phyloP scores from a whole-genome alignment of 2,797 vertebrate genomes.

The Scyliorhinus canicula region DNA sequence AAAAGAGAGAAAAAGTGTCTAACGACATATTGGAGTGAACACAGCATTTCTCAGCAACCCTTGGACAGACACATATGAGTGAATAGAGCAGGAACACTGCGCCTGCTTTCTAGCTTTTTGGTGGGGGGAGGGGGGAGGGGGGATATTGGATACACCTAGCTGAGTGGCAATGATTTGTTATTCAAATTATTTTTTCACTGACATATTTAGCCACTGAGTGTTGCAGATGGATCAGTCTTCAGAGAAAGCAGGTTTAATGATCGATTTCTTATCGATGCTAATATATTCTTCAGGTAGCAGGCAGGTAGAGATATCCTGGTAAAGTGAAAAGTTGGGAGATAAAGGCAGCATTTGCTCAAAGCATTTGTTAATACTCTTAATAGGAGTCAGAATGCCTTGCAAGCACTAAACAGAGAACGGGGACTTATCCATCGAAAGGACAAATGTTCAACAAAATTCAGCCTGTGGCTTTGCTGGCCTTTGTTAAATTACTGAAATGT shows the following conservation, averaged over 20 bases:
- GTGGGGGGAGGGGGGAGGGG: too few species aligned
- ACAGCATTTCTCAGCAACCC: background rate
- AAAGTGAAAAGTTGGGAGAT: background rate
- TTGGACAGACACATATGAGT: background rate
- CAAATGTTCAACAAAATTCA: background rate
- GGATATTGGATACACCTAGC: background rate
- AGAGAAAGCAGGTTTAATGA: constrained; percentile 22
- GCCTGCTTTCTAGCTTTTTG: background rate
- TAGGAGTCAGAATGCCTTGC: background rate
- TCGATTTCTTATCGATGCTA: background rate
- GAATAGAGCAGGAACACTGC: background rate
- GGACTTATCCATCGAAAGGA: background rate
- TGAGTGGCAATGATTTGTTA: background rate
- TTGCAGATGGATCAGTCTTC: background rate
- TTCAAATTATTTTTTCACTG: background rate
- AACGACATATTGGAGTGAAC: background rate
- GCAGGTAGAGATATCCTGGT: background rate
- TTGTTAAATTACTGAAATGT: background rate
- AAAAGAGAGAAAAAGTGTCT: background rate
- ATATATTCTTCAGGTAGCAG: background rate
- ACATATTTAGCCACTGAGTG: background rate
- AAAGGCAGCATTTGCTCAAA: background rate
- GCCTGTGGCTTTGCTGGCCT: background rate
- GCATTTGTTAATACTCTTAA: background rate
- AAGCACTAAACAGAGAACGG: background rate